Evolutionary conservation across 30 jellyfish, hydroid and myxozoan genomes (phyloP).

Genomic region (Catostylus mosaicus): DNA sequence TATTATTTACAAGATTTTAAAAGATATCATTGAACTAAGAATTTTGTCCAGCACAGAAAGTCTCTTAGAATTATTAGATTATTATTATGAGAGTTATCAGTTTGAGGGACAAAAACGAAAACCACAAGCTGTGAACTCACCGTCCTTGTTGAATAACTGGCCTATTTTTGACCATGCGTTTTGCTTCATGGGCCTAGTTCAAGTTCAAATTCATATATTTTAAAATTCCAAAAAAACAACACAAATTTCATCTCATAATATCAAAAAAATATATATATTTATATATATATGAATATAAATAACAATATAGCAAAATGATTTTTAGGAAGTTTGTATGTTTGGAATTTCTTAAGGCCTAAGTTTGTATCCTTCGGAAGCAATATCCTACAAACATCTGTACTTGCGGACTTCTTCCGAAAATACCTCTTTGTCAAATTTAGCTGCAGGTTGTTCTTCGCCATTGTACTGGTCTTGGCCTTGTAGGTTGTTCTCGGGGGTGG

Average conservation of each 20-base stretch:
- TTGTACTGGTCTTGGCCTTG: slow-evolving; percentile 45
- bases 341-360: no score
- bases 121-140: slow-evolving; percentile 52
- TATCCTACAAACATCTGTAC: slow-evolving; percentile 49
- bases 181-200: slow-evolving; percentile 60
- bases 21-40: slow-evolving; percentile 18
- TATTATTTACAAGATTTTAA: slow-evolving; percentile 14
- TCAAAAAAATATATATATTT: no score
- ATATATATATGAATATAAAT: no score
- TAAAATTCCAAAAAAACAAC: no score
- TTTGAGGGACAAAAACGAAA: slow-evolving; percentile 42
- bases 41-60: slow-evolving; percentile 33
- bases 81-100: slow-evolving; percentile 29
- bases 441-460: slow-evolving; percentile 40
- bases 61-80: slow-evolving; percentile 20
- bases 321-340: no score
- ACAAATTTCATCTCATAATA: no score
- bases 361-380: slow-evolving; percentile 47
- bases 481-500: slow-evolving; percentile 62
- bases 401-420: slow-evolving; percentile 47
- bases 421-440: slow-evolving; percentile 41
- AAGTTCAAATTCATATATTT: no score
- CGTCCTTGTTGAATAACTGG: slow-evolving; percentile 55
- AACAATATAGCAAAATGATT: no score
- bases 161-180: slow-evolving; percentile 56